Percentiles rank a stretch among this genome's conserved stretches.
Evolutionary conservation across 1,140 invertebrate genomes (phyloP).

Genomic region (Onthophagus taurus): DNA sequence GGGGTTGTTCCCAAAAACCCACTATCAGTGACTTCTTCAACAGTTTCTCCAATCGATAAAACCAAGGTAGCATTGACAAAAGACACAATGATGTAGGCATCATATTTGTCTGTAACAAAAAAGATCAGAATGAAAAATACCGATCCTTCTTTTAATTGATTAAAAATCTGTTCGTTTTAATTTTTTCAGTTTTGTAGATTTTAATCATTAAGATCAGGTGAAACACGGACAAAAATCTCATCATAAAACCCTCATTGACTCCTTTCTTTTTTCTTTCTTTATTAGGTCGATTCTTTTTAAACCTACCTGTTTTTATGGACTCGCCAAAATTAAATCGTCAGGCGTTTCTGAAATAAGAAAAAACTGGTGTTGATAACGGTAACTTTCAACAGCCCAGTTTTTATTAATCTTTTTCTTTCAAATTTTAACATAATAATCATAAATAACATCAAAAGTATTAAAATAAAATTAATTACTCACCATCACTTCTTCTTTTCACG

Average conservation of each 20-base stretch:
- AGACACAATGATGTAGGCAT: conserved; percentile 99
- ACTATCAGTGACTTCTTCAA: conserved; percentile 99
- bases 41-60: conserved; percentile 98
- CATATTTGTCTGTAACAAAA: conserved; percentile 80
- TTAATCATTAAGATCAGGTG: conserved; percentile 32
- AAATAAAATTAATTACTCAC: conserved; percentile 55
- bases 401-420: conserved; percentile 18
- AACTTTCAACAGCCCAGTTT: conserved; percentile 29
- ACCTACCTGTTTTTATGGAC: conserved; percentile 13
- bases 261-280: neutral
- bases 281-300: too few relatives aligned
- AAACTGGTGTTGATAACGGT: conserved; percentile 33
- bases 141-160: conserved; percentile 1
- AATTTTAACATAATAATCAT: neutral
- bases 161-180: too few relatives aligned
- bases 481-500: conserved; percentile 90
- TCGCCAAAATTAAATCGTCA: conserved; percentile 1
- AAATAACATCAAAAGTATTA: neutral
- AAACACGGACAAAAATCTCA: conserved; percentile 33
- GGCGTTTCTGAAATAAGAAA: conserved; percentile 29
- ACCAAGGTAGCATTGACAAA: conserved; percentile 99
- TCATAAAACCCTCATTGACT: conserved; percentile 20
- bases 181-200: conserved; percentile 13
- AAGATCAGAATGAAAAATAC: conserved; percentile 7
- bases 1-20: conserved; percentile 98